Evolutionary conservation across 2,113 vertebrate species (phyloP).

Genomic region (Elaphurus davidianus): DNA sequence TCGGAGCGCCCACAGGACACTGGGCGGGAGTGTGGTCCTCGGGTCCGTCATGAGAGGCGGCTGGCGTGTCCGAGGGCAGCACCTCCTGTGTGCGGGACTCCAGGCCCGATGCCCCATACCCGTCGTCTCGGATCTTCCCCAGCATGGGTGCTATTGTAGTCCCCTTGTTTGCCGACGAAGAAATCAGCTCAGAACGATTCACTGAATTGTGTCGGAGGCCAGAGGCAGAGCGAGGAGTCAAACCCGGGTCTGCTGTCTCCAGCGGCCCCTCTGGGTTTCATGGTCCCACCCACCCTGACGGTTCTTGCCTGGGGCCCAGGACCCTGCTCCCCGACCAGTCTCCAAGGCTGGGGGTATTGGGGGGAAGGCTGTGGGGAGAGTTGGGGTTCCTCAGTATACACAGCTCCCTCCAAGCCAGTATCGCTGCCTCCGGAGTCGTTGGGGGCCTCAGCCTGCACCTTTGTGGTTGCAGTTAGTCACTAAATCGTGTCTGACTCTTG

Average conservation of each 20-base stretch:
- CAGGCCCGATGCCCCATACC: rapidly evolving
- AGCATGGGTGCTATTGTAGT: rapidly evolving
- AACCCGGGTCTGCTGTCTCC: background rate
- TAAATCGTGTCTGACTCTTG: background rate
- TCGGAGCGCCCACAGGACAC: background rate
- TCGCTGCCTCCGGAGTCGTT: background rate
- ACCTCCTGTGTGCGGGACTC: background rate
- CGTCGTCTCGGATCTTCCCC: background rate
- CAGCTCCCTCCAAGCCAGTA: background rate
- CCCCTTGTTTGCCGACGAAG: background rate
- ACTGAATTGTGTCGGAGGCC: background rate
- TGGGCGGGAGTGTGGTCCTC: rapidly evolving
- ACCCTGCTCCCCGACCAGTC: too few species aligned
- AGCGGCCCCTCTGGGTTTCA: background rate
- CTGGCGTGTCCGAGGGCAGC: rapidly evolving
- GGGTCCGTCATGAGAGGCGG: rapidly evolving
- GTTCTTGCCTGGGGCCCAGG: background rate
- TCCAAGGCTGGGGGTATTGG: background rate
- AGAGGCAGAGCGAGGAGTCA: background rate
- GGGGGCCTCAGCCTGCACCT: background rate
- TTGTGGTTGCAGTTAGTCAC: rapidly evolving
- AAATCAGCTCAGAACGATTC: background rate
- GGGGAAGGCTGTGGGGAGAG: background rate
- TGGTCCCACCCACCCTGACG: rapidly evolving
- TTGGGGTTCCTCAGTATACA: rapidly evolving